Percentiles rank a stretch among this genome's conserved stretches.
phyloP scores from a whole-genome alignment of 2,113 vertebrate genomes.

The Colius striatus region DNA sequence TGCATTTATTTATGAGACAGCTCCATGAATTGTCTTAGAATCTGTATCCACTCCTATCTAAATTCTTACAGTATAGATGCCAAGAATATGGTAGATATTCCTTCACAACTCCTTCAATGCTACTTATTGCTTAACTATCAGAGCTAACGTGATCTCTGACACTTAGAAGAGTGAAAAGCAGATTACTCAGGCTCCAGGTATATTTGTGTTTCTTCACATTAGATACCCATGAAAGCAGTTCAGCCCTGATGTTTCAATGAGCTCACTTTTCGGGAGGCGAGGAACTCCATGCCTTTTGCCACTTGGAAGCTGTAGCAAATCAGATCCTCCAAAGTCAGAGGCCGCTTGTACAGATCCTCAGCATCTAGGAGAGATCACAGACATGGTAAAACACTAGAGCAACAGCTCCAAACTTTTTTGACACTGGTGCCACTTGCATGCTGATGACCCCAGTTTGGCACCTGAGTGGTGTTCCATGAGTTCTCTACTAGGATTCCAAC shows the following conservation, averaged over 20 bases:
- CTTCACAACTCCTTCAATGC: neutral
- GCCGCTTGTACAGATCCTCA: slow-evolving; percentile 90
- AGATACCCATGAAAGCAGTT: neutral
- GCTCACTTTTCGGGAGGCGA: slow-evolving; percentile 92
- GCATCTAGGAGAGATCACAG: slow-evolving; percentile 78
- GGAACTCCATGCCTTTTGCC: slow-evolving; percentile 95
- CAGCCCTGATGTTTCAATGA: neutral
- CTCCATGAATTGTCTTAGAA: neutral
- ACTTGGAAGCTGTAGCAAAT: slow-evolving; percentile 97
- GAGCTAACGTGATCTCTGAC: neutral
- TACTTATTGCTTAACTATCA: neutral
- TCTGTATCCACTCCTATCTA: neutral
- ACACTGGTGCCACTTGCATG: neutral
- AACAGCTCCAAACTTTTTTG: neutral
- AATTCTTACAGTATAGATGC: neutral
- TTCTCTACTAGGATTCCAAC: neutral
- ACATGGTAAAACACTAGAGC: neutral
- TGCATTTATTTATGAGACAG: neutral
- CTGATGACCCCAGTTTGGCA: neutral
- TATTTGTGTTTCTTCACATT: neutral
- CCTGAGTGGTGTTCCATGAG: neutral
- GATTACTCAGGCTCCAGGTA: neutral
- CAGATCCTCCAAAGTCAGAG: slow-evolving; percentile 90
- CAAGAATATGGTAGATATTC: neutral
- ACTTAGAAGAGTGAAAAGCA: neutral